Percentiles rank a stretch among this genome's conserved stretches.
These are phyloP conservation scores for Nasonovia ribisnigri DNA, from an alignment of 2,888 invertebrate genomes.

Conservation along the genomic window DNA sequence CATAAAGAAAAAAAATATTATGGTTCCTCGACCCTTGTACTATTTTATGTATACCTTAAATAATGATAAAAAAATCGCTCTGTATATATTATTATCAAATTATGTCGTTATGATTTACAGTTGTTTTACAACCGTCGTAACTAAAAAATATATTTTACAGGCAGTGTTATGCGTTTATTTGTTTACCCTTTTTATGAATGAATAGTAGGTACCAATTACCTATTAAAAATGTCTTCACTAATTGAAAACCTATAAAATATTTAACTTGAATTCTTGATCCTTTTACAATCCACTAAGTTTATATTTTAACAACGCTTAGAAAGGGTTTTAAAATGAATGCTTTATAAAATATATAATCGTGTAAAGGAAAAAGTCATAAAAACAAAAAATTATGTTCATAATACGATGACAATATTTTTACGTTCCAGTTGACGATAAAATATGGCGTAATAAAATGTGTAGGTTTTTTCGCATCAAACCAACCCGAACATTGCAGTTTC, in stretches of 20 bases:
- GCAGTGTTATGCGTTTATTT: not conserved
- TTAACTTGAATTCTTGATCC: conserved; percentile 5
- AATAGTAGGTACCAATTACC: not conserved
- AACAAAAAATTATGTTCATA: conserved; percentile 14
- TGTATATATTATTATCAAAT: not conserved
- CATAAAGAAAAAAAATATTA: not conserved
- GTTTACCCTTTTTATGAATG: not conserved
- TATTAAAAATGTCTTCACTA: conserved; percentile 12
- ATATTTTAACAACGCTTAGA: not conserved
- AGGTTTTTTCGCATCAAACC: conserved; percentile 4
- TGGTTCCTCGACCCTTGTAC: not conserved
- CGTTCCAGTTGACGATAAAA: conserved; percentile 10
- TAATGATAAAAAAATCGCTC: not conserved
- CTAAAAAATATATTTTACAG: not conserved
- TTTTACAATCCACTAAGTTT: conserved; percentile 14
- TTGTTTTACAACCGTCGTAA: not conserved
- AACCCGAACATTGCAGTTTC: not conserved
- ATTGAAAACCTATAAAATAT: conserved; percentile 14
- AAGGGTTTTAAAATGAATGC: not conserved
- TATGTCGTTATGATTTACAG: conserved; percentile 22
- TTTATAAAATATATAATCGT: not conserved
- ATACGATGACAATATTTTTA: conserved; percentile 9
- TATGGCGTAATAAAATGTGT: conserved; percentile 9
- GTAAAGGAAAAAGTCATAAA: conserved; percentile 2
- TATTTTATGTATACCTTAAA: not conserved